Percentiles rank a stretch among this genome's conserved stretches.
These are phyloP conservation scores for Paramormyrops hopkinsi DNA, from an alignment of 2,797 vertebrate species.

Conservation along the genomic window DNA sequence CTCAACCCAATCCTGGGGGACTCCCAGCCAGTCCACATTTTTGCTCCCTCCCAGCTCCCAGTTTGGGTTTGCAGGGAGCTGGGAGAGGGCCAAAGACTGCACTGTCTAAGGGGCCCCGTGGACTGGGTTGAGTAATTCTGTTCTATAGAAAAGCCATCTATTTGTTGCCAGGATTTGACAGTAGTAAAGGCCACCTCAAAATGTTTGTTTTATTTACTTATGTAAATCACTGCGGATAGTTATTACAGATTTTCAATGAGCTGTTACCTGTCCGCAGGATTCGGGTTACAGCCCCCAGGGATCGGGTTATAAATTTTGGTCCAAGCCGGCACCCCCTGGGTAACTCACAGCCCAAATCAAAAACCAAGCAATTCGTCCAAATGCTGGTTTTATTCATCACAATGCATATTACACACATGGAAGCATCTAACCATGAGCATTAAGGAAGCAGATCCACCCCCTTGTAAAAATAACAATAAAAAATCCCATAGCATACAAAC, in stretches of 20 bases:
- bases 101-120: neutral
- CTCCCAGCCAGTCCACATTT: neutral
- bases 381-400: slow-evolving; percentile 52
- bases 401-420: slow-evolving; percentile 44
- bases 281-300: slow-evolving; percentile 44
- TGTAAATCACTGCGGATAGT: neutral
- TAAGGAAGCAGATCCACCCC: slow-evolving; percentile 25
- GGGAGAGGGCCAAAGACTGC: neutral
- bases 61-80: neutral
- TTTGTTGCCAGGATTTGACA: neutral
- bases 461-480: slow-evolving; percentile 32
- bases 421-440: slow-evolving; percentile 38
- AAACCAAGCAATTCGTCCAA: slow-evolving; percentile 21
- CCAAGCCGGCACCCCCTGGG: slow-evolving; percentile 20
- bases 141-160: neutral
- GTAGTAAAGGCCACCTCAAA: neutral
- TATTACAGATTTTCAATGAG: slow-evolving; percentile 30
- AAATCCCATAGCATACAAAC: slow-evolving; percentile 48
- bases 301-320: slow-evolving; percentile 44
- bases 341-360: neutral
- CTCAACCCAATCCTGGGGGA: neutral
- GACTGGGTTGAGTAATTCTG: neutral
- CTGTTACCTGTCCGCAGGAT: slow-evolving; percentile 48
- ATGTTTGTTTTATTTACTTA: neutral
- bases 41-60: neutral